These are phyloP conservation scores for Heterotilapia buettikoferi DNA, from an alignment of 2,113 vertebrate genomes.

Conservation along the genomic window DNA sequence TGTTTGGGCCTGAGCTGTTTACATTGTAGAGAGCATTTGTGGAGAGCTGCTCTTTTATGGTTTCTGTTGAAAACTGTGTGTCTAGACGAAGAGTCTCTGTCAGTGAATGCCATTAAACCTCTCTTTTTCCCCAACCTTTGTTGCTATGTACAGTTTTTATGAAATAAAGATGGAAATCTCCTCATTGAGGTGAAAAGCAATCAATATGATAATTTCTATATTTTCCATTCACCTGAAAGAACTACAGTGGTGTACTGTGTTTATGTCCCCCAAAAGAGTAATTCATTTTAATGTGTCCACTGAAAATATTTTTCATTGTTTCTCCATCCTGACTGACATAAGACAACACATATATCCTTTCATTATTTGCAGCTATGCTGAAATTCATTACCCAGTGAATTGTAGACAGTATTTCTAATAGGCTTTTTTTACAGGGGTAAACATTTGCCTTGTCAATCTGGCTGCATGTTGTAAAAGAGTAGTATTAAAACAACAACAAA, in stretches of 20 bases:
- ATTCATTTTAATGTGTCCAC: constrained; percentile 58
- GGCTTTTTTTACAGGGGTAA: constrained; percentile 44
- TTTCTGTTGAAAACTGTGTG: constrained; percentile 28
- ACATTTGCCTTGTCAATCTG: constrained; percentile 59
- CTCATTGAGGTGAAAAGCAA: constrained; percentile 50
- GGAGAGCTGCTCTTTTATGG: constrained; percentile 29
- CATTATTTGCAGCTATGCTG: constrained; percentile 39
- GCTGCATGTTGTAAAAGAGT: constrained; percentile 46
- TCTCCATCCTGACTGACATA: constrained; percentile 45
- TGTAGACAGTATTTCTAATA: constrained; percentile 41
- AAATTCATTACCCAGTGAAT: constrained; percentile 26
- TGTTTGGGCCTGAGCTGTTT: constrained; percentile 53
- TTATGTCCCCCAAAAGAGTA: constrained; percentile 42
- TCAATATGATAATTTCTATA: constrained; percentile 69
- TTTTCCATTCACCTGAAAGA: constrained; percentile 56
- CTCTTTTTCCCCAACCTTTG: constrained; percentile 32
- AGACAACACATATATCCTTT: constrained; percentile 43
- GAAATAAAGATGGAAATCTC: constrained; percentile 60
- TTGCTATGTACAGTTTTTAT: constrained; percentile 44
- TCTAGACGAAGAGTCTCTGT: constrained; percentile 23
- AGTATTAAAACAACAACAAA: not conserved
- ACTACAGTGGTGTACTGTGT: constrained; percentile 18
- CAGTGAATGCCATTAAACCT: constrained; percentile 28
- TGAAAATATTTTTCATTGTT: constrained; percentile 49
- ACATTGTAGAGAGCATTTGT: constrained; percentile 30